Percentiles rank a stretch among this genome's conserved stretches.
Conservation (phyloP, 2,797 vertebrate species). For the Pipistrellus pygmaeus region DNA sequence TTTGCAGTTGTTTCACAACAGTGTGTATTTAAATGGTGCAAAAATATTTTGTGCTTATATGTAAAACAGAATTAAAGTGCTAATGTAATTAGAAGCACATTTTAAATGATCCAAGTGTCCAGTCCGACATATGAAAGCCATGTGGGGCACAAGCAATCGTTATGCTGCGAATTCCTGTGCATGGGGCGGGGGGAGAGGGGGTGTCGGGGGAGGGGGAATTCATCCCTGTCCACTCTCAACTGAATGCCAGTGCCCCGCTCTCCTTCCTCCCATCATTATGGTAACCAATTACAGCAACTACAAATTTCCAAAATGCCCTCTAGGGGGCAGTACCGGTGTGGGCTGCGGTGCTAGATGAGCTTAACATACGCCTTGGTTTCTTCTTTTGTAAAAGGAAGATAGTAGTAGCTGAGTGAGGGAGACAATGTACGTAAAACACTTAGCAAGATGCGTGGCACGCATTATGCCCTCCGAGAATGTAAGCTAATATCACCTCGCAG, state of each 20-base stretch:
- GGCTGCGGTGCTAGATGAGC: background rate
- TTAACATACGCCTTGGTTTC: background rate
- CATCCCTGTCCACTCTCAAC: background rate
- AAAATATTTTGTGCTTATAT: conserved; percentile 44
- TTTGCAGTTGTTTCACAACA: background rate
- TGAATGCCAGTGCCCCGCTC: background rate
- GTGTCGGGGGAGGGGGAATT: too few species aligned
- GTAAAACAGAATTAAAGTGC: conserved; percentile 48
- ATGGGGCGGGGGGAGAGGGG: too few species aligned
- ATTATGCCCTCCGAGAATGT: background rate
- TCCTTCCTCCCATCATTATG: background rate
- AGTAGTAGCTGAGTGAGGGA: background rate
- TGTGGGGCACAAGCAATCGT: background rate
- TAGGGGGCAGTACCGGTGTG: conserved; percentile 61
- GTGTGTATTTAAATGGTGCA: conserved; percentile 5
- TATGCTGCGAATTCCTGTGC: background rate
- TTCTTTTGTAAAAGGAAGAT: conserved; percentile 10
- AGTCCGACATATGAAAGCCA: background rate
- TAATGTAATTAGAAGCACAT: conserved; percentile 40
- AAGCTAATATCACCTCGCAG: conserved; percentile 18
- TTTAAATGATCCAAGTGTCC: conserved; percentile 8
- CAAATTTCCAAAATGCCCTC: conserved; percentile 38
- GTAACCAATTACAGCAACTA: background rate
- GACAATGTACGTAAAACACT: background rate
- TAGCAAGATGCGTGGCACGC: background rate